Percentiles rank a stretch among this genome's conserved stretches.
phyloP scores from a whole-genome alignment of 2,797 vertebrate genomes.

The Leptatherina wallacei region DNA sequence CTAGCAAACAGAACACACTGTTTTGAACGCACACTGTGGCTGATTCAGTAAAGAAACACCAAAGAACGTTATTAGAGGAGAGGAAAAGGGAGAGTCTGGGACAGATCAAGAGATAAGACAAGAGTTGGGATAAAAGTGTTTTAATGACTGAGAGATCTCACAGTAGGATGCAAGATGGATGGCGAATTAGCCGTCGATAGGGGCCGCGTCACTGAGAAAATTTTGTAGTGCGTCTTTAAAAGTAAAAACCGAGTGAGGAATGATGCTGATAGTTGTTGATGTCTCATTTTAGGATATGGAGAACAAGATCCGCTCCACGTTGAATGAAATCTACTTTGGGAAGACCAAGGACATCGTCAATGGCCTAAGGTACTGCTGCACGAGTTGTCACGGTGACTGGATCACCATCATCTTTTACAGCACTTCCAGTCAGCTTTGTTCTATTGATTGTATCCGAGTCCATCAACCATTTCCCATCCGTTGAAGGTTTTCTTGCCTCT shows the following conservation, averaged over 20 bases:
- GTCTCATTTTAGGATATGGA: conserved; percentile 92
- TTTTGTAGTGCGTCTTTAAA: neutral
- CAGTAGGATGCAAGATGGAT: too few relatives aligned
- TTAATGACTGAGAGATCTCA: too few relatives aligned
- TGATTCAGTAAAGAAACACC: too few relatives aligned
- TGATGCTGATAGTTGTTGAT: neutral
- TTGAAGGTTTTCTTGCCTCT: neutral
- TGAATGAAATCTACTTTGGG: conserved; percentile 99
- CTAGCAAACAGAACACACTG: too few relatives aligned
- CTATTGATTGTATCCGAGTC: conserved; percentile 1
- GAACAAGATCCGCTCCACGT: conserved; percentile 99
- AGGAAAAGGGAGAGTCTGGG: too few relatives aligned
- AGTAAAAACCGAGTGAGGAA: neutral
- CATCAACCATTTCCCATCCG: neutral
- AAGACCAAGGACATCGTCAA: conserved; percentile 99
- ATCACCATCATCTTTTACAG: conserved; percentile 21
- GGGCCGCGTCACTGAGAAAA: too few relatives aligned
- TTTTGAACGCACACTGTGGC: too few relatives aligned
- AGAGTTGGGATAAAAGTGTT: too few relatives aligned
- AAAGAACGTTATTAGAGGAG: too few relatives aligned
- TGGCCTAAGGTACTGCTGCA: conserved; percentile 89
- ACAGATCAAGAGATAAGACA: too few relatives aligned
- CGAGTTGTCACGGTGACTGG: neutral
- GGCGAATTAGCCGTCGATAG: too few relatives aligned
- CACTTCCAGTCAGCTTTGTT: conserved; percentile 4